phyloP scores from a whole-genome alignment of 1,140 invertebrate species.

The Popillia japonica region DNA sequence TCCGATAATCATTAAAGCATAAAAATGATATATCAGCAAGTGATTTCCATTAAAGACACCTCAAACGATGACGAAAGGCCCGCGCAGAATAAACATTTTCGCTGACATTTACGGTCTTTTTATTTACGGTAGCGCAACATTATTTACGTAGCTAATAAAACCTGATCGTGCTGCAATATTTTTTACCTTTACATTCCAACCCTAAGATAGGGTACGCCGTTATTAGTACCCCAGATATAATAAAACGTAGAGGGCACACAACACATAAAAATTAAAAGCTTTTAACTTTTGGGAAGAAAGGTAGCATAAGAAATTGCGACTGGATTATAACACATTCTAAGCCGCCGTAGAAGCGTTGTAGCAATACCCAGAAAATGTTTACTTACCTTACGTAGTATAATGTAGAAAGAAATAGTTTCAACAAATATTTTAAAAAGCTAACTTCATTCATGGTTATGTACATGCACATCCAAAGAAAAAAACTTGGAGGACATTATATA shows the following conservation, averaged over 20 bases:
- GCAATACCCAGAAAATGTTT: background rate
- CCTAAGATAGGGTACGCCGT: background rate
- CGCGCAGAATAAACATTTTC: slow-evolving; percentile 10
- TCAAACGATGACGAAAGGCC: slow-evolving; percentile 3
- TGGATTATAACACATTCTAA: background rate
- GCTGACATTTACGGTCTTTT: slow-evolving; percentile 3
- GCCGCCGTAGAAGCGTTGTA: background rate
- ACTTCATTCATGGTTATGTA: no score
- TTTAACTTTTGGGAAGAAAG: background rate
- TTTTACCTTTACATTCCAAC: background rate
- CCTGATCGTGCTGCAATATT: background rate
- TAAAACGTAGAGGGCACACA: background rate
- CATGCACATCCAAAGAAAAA: no score
- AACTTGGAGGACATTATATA: no score
- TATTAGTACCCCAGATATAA: background rate
- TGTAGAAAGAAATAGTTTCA: no score
- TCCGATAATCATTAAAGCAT: background rate
- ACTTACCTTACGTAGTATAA: background rate
- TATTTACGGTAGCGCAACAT: slow-evolving; percentile 4
- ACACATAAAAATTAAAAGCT: slow-evolving; percentile 5
- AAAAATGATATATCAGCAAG: background rate
- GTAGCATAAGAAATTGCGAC: no score
- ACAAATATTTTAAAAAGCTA: no score
- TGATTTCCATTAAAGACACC: background rate
- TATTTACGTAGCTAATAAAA: slow-evolving; percentile 15